These are phyloP conservation scores for Nysson spinosus DNA, from an alignment of 2,888 invertebrate species.

Conservation along the genomic window DNA sequence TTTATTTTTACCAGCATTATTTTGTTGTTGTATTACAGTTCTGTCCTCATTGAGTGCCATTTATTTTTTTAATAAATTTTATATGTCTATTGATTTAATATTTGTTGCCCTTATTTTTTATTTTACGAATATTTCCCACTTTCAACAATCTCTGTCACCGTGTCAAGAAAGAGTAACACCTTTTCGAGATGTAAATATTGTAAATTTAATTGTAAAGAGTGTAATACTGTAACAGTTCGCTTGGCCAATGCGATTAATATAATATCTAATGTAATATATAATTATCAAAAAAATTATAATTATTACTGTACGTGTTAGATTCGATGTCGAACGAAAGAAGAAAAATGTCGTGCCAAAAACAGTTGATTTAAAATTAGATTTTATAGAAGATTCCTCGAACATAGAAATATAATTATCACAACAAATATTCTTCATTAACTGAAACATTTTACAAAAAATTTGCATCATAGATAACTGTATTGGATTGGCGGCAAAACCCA, in stretches of 20 bases:
- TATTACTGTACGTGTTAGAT: constrained; percentile 18
- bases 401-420: not conserved
- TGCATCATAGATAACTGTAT: too few species aligned
- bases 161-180: not conserved
- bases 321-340: constrained; percentile 7
- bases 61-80: too few species aligned
- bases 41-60: not conserved
- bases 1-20: constrained; percentile 3
- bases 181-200: constrained; percentile 63
- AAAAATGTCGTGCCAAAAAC: constrained; percentile 57
- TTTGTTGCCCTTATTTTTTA: too few species aligned
- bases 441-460: too few species aligned
- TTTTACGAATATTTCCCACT: too few species aligned
- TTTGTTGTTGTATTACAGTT: not conserved
- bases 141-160: not conserved
- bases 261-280: too few species aligned
- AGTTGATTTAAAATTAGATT: not conserved
- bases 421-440: not conserved
- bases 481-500: too few species aligned
- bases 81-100: too few species aligned
- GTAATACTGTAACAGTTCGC: constrained; percentile 48
- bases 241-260: constrained; percentile 59
- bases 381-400: not conserved
- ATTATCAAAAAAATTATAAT: too few species aligned
- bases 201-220: constrained; percentile 64